Evolutionary conservation across 2,888 invertebrate species (phyloP).

Genomic region (Gymnoscelis rufifasciata): DNA sequence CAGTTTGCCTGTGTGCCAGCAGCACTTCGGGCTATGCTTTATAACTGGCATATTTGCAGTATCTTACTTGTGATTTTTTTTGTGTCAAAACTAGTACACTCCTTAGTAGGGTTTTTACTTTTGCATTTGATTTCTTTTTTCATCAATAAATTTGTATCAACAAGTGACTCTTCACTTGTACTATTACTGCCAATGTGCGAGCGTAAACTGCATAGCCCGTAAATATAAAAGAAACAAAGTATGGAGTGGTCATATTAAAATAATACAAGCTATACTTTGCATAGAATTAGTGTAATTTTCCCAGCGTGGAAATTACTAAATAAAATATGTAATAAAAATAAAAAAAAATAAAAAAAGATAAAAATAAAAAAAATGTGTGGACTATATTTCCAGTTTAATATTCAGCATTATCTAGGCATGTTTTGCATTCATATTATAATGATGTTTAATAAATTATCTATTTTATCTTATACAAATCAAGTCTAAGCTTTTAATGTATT

Average conservation of each 20-base stretch:
- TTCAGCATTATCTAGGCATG: slow-evolving; percentile 78
- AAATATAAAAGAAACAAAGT: slow-evolving; percentile 73
- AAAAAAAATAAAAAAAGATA: slow-evolving; percentile 43
- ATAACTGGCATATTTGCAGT: slow-evolving; percentile 78
- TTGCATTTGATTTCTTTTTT: slow-evolving; percentile 12
- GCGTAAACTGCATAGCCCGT: slow-evolving; percentile 77
- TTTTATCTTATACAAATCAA: slow-evolving; percentile 52
- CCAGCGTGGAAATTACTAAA: slow-evolving; percentile 81
- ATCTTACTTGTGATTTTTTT: slow-evolving; percentile 63
- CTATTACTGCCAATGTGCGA: slow-evolving; percentile 75
- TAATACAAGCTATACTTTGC: slow-evolving; percentile 94
- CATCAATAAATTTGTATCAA: slow-evolving; percentile 27
- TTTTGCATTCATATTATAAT: slow-evolving; percentile 68
- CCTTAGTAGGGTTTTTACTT: slow-evolving; percentile 19
- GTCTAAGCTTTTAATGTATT: slow-evolving; percentile 73
- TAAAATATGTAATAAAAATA: slow-evolving; percentile 48
- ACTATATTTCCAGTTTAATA: slow-evolving; percentile 78
- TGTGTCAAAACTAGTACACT: slow-evolving; percentile 20
- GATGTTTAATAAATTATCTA: slow-evolving; percentile 38
- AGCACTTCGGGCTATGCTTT: slow-evolving; percentile 78
- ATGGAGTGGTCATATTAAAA: slow-evolving; percentile 77
- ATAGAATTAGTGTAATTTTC: slow-evolving; percentile 94
- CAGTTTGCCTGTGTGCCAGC: slow-evolving; percentile 54
- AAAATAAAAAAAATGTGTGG: slow-evolving; percentile 76
- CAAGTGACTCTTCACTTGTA: slow-evolving; percentile 64